These are phyloP conservation scores for Sminthurinus aureus DNA, from an alignment of 2,888 invertebrate species.

Conservation along the genomic window DNA sequence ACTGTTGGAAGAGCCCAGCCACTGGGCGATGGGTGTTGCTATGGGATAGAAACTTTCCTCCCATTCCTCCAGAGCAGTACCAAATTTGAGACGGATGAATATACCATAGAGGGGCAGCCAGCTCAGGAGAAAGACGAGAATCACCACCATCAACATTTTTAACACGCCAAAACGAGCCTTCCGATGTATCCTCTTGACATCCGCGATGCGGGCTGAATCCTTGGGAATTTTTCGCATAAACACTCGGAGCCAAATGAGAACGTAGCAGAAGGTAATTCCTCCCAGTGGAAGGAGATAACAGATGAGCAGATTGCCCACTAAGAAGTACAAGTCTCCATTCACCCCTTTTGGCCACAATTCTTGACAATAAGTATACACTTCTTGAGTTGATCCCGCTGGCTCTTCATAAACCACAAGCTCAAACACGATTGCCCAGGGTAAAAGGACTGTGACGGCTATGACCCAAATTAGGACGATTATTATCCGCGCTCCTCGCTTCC, in stretches of 20 bases:
- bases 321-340: slow-evolving; percentile 65
- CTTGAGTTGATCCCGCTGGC: slow-evolving; percentile 71
- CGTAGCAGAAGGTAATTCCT: slow-evolving; percentile 67
- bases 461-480: slow-evolving; percentile 92
- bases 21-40: slow-evolving; percentile 66
- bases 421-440: slow-evolving; percentile 92
- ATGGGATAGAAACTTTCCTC: slow-evolving; percentile 61
- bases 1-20: slow-evolving; percentile 68
- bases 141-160: slow-evolving; percentile 68
- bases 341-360: slow-evolving; percentile 65
- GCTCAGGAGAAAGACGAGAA: slow-evolving; percentile 67
- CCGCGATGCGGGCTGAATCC: slow-evolving; percentile 61
- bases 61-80: slow-evolving; percentile 58
- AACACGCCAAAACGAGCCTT: slow-evolving; percentile 62
- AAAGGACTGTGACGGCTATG: slow-evolving; percentile 81
- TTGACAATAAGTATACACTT: slow-evolving; percentile 64
- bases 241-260: slow-evolving; percentile 66
- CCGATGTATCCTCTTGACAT: slow-evolving; percentile 60
- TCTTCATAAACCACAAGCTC: slow-evolving; percentile 80
- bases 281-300: slow-evolving; percentile 67
- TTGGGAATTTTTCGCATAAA: slow-evolving; percentile 63
- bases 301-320: slow-evolving; percentile 66
- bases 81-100: slow-evolving; percentile 63
- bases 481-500: slow-evolving; percentile 84
- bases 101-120: slow-evolving; percentile 69